Conservation (phyloP, 2,888 invertebrate genomes). For the Lycia hirtaria region DNA sequence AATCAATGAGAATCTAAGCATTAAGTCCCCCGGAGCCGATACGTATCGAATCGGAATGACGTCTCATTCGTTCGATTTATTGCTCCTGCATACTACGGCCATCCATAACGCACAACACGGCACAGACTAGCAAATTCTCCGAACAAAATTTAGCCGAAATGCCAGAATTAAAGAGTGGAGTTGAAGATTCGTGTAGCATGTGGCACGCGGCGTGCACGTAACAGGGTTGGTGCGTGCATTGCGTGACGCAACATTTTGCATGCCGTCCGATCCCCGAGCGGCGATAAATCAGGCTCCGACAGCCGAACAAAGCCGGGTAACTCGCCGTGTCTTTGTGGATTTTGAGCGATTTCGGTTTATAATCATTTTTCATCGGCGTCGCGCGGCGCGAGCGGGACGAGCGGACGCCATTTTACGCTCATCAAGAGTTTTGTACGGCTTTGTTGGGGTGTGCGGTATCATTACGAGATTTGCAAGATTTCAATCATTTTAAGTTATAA, state of each 20-base stretch:
- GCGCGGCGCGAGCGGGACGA: conserved; percentile 30
- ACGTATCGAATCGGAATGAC: conserved; percentile 81
- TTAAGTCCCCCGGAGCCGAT: conserved; percentile 70
- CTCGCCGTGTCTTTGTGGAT: conserved; percentile 82
- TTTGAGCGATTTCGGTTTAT: conserved; percentile 80
- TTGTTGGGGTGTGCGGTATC: conserved; percentile 32
- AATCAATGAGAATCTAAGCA: conserved; percentile 75
- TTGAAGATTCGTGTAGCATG: conserved; percentile 44
- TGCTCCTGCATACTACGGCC: conserved; percentile 57
- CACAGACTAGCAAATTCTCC: conserved; percentile 45
- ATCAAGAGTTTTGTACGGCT: conserved; percentile 54
- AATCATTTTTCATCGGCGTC: conserved; percentile 76
- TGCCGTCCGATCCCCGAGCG: conserved; percentile 66
- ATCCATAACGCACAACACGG: conserved; percentile 43
- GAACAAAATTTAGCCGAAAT: conserved; percentile 1
- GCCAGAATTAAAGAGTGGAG: conserved; percentile 34
- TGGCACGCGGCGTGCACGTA: conserved; percentile 43
- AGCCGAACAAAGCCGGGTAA: conserved; percentile 82
- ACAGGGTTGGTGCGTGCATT: conserved; percentile 51
- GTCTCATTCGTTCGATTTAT: conserved; percentile 82
- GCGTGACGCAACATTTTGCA: conserved; percentile 82
- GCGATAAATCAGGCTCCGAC: conserved; percentile 75
- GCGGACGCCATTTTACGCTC: conserved; percentile 69
- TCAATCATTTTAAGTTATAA: not conserved
- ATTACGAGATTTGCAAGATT: conserved; percentile 20